These are phyloP conservation scores for Bombus sibiricus DNA, from an alignment of 1,140 invertebrate genomes.

Conservation along the genomic window DNA sequence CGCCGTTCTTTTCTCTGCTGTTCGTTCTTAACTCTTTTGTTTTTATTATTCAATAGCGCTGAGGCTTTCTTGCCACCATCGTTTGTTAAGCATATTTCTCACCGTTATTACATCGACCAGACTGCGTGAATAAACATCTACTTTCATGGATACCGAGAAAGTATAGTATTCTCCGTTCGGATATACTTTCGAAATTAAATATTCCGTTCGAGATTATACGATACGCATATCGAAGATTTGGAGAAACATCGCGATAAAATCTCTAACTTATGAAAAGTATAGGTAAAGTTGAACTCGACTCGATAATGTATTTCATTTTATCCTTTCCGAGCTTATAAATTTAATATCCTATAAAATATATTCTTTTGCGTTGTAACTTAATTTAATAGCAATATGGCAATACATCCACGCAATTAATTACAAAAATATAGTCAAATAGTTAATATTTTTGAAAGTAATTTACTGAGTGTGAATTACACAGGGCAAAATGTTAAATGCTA, in stretches of 20 bases:
- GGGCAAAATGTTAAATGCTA: no score
- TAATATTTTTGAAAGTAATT: not conserved
- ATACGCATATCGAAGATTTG: not conserved
- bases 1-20: not conserved
- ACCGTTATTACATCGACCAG: not conserved
- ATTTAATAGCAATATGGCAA: no score
- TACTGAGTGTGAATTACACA: not conserved
- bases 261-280: not conserved
- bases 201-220: not conserved
- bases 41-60: not conserved
- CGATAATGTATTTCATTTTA: not conserved
- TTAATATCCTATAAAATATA: no score
- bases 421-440: no score
- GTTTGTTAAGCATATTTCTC: not conserved
- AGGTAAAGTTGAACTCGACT: not conserved
- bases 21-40: not conserved
- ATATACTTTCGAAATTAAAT: not conserved
- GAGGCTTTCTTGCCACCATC: no score
- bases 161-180: not conserved
- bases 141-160: not conserved
- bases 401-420: no score
- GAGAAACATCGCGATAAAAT: not conserved
- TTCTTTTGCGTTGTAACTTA: no score
- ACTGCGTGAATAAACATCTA: not conserved
- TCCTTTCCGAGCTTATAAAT: no score